Conservation (phyloP, 2,888 invertebrate genomes). For the Oligia strigilis region DNA sequence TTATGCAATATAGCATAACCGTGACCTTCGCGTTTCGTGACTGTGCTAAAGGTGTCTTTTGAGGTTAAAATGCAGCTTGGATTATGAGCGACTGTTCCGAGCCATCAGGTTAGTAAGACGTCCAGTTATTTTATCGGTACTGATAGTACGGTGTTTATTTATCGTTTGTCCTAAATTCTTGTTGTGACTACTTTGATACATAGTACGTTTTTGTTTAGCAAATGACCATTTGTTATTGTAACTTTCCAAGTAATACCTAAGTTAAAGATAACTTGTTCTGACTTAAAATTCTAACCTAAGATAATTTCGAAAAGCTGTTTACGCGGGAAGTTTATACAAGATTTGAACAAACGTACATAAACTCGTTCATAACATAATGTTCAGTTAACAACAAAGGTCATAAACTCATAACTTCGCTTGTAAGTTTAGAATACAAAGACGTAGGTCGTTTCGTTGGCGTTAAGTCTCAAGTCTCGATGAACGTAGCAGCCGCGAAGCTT, state of each 20-base stretch:
- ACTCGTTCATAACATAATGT: slow-evolving; percentile 27
- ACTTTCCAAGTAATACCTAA: slow-evolving; percentile 17
- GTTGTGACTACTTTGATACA: slow-evolving; percentile 67
- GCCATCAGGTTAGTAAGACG: slow-evolving; percentile 88
- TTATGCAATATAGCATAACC: slow-evolving; percentile 89
- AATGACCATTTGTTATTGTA: slow-evolving; percentile 49
- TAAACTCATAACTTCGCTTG: slow-evolving; percentile 45
- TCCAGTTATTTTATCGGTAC: slow-evolving; percentile 82
- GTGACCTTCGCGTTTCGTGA: slow-evolving; percentile 89
- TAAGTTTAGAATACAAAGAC: slow-evolving; percentile 58
- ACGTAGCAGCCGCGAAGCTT: slow-evolving; percentile 51
- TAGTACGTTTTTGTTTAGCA: slow-evolving; percentile 26
- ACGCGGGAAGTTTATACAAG: slow-evolving; percentile 51
- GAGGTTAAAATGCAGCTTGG: slow-evolving; percentile 90
- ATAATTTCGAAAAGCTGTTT: slow-evolving; percentile 18
- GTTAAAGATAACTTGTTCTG: slow-evolving; percentile 25
- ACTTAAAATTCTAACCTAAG: slow-evolving; percentile 55
- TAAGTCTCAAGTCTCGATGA: slow-evolving; percentile 58
- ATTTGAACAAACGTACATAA: not conserved
- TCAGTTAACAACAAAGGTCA: slow-evolving; percentile 20
- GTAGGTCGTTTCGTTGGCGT: slow-evolving; percentile 51
- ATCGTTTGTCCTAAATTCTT: slow-evolving; percentile 82
- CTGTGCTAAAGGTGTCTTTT: slow-evolving; percentile 88
- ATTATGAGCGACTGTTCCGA: slow-evolving; percentile 89
- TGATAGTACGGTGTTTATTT: slow-evolving; percentile 82